Evolutionary conservation across 2,113 vertebrate genomes (phyloP), one percentile per base, ranked within the genome.

Genomic region (Crotalus tigris): DNA sequence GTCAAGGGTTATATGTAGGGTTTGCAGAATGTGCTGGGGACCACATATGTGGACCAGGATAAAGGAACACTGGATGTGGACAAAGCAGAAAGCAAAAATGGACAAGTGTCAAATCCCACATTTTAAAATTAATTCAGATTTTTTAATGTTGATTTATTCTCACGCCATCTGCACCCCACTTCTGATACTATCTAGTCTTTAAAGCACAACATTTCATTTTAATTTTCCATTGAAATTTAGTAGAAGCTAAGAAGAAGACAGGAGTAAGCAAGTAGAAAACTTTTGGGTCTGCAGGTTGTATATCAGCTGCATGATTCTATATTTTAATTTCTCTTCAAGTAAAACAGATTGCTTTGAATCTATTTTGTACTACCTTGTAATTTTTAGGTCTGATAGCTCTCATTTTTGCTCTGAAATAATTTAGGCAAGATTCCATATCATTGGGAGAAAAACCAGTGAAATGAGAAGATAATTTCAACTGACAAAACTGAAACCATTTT

Each of bases 281-380:
- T 2, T 29, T 29, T 29, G 24, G 49, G 11, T 26, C 49, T 81
- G 33, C 75, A 81, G 69, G 6, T 51, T 26, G 49, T 86, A 10
- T 49, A 44, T 86, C 85, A 49, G 29, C 29, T 69, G 64, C 29
- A 87, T 51, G 44, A 24, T 87, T 87, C 46, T 51, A 53, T 13
- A 51, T 51, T 39, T 89, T 33, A 3, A 55, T 49, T 59, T 59
- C 23, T 11, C 39, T 44, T 85, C 33, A 44, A 44, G 75, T 58
- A 85, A 57, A 96, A 93, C 94, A 96, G 91, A 95, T 96, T 96
- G 94, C 94, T 94, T 90, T 88, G 95, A 94, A 94, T 93, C 1
- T 90, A 93, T 86, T 94, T 95, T 93, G 17, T 93, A 96, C 92
- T 89, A 92, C 7, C 93, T 85, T 92, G 59, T 29, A 87, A 12